Evolutionary conservation across 2,888 invertebrate genomes (phyloP), one percentile per base, ranked within the genome.

Genomic region (Barypeithes pellucidus): DNA sequence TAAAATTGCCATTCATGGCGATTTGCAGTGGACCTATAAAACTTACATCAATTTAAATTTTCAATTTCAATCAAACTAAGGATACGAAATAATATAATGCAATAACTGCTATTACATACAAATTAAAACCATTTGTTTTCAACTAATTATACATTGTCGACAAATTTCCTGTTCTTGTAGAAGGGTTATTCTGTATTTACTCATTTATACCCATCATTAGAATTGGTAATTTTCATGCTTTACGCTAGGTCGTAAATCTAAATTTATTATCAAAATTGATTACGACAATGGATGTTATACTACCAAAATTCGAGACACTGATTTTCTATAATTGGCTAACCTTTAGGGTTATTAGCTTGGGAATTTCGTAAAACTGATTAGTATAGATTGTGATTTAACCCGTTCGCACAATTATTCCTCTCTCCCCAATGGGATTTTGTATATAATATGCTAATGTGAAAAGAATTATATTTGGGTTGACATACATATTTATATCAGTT

Each of bases 181-280:
- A 24, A 29, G 39, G 2, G n/a, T 12, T 39, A 39, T 39, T 39
- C 29, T 29, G 29, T 39, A n/a, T 12, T n/a, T 39, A 12, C 39
- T 16, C 7, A 7, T 47, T 22, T 9, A 18, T 22, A 20, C 22
- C 20, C 22, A 47, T 22, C 18, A 47, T 47, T 47, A 47, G 3
- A 11, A 29, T 29, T 29, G 2, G 8, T 11, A 47, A 47, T 47
- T 47, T 20, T 8, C 22, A 47, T 47, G 20, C 20, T 47, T 18
- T 11, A 47, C 9, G 22, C 20, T 20, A 3, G 3, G 9, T 9
- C 47, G 22, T n/a, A 8, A 43, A 43, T 43, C 7, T 47, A 20
- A 18, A 20, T 47, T 22, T 47, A 20, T 20, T 20, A 47, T 47
- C 20, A 47, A 47, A 47, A 47, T 47, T 47, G 47, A 47, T 47